A percentile compares a stretch with the other conserved stretches of the same genome.
Evolutionary conservation across 2,113 vertebrate species (phyloP).

Genomic region (Dermatemys mawii): DNA sequence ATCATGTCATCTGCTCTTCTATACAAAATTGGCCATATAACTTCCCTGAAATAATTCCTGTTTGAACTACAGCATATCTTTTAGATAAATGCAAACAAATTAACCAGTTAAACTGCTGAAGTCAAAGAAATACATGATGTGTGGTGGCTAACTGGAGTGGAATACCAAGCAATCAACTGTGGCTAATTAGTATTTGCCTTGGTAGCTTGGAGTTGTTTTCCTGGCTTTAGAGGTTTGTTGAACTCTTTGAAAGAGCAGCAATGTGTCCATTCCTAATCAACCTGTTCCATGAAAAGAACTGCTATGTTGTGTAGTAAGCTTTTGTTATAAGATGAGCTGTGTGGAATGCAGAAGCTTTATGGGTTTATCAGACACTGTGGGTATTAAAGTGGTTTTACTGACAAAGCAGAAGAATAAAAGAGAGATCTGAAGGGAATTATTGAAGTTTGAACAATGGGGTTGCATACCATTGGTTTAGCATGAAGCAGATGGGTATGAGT

Average conservation of each 20-base stretch:
- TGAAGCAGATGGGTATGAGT: constrained; percentile 41
- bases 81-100: constrained; percentile 1
- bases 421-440: constrained; percentile 37
- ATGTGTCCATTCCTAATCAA: neutral
- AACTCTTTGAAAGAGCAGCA: constrained; percentile 19
- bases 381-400: constrained; percentile 44
- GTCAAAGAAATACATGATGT: constrained; percentile 7
- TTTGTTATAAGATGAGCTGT: constrained; percentile 48
- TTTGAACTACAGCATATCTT: neutral
- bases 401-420: constrained; percentile 62
- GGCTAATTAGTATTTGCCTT: neutral
- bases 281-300: neutral
- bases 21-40: neutral
- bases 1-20: neutral
- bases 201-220: constrained; percentile 2
- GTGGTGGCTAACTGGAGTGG: neutral
- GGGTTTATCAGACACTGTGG: constrained; percentile 43
- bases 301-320: constrained; percentile 43
- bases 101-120: constrained; percentile 4
- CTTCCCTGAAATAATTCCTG: neutral
- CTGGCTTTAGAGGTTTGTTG: neutral
- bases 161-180: neutral
- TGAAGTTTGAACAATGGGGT: constrained; percentile 45
- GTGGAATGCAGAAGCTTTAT: constrained; percentile 51
- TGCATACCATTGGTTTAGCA: constrained; percentile 33